Conservation (phyloP, 2,113 vertebrate genomes). For the Hystrix cristata region DNA sequence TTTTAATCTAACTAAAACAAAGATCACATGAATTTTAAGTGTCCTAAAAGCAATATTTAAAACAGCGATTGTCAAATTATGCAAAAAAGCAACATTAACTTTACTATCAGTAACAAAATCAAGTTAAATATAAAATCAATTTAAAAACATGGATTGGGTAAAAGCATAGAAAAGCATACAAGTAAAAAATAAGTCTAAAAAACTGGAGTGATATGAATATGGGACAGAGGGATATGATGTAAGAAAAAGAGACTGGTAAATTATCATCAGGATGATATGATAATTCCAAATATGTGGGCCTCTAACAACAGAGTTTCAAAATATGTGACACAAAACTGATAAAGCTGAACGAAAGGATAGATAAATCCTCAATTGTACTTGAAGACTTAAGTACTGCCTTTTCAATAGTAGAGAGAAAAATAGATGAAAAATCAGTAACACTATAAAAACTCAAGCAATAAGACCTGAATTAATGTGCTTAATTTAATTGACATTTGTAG, state of each 20-base stretch:
- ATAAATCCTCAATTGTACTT: neutral
- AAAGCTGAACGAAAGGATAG: neutral
- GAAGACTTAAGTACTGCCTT: neutral
- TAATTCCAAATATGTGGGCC: neutral
- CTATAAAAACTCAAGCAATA: neutral
- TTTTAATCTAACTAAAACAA: neutral
- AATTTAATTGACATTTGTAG: neutral
- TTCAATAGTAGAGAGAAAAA: neutral
- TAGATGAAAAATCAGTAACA: neutral
- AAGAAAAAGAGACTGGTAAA: neutral
- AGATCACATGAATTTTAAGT: neutral
- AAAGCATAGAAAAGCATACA: neutral
- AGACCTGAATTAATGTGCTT: neutral
- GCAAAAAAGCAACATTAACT: neutral
- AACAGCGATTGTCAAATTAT: neutral
- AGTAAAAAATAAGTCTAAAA: neutral
- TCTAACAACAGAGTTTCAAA: neutral
- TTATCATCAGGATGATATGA: neutral
- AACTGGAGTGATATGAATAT: neutral
- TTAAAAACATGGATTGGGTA: neutral
- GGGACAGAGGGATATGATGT: neutral
- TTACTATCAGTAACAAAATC: neutral
- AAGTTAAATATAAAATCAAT: neutral
- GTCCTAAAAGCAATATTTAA: neutral
- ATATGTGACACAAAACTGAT: neutral